Conservation (phyloP, 2,113 vertebrate genomes). For the Clarias batrachus region DNA sequence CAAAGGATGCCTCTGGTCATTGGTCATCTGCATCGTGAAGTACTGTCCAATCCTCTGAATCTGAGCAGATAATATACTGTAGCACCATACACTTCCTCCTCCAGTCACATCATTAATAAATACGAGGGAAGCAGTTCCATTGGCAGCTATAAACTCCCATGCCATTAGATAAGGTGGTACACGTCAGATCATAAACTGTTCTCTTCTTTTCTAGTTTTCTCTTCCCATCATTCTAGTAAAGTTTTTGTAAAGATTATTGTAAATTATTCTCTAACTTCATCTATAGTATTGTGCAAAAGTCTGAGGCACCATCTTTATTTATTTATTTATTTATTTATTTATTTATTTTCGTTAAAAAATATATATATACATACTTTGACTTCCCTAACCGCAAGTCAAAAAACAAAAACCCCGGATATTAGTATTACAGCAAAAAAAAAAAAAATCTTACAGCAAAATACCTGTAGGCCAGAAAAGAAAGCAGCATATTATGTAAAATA, state of each 20-base stretch:
- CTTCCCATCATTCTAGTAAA: not conserved
- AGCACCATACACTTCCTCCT: not conserved
- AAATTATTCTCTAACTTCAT: no score
- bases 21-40: not conserved
- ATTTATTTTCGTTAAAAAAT: no score
- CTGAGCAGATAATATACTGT: not conserved
- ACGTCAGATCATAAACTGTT: not conserved
- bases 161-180: not conserved
- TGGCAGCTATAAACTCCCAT: not conserved
- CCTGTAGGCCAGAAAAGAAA: no score
- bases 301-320: no score
- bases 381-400: no score
- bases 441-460: no score
- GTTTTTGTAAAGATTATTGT: not conserved
- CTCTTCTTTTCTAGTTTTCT: not conserved
- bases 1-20: not conserved
- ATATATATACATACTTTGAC: no score
- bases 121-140: not conserved
- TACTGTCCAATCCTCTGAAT: not conserved
- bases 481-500: no score
- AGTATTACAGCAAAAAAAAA: no score
- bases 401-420: no score
- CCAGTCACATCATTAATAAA: not conserved
- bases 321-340: no score
- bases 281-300: no score